Evolutionary conservation across 2,888 invertebrate species (phyloP), one percentile per base, ranked within the genome.

Genomic region (Cryptocheilus praepositus): DNA sequence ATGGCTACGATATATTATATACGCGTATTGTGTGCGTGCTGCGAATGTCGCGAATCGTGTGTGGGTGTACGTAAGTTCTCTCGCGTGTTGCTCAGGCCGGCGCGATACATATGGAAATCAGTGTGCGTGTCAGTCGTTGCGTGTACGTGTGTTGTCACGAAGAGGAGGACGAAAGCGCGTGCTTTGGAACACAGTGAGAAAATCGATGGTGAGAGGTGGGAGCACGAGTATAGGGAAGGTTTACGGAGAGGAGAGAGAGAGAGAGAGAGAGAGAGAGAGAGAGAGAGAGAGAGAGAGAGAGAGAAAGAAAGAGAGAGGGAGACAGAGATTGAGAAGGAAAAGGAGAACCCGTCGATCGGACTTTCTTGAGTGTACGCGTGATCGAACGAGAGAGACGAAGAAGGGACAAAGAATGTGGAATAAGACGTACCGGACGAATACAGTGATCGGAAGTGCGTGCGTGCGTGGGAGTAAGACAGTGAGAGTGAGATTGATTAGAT

Each of bases 401-500:
- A 36, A 36, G 36, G 36, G 36, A 36, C 8, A 36, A 7, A 36
- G 36, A 11, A 36, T 7, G 36, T 36, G 36, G 13, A 36, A 11
- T 36, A 36, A 36, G 36, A 36, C 36, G 36, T 36, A 36, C 4
- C 36, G 36, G 36, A 36, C 36, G 44, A 58, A 54, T 11, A 55
- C 15, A 43, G n/a, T 28, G 18, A 49, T 49, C 4, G 18, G 22
- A 36, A 16, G 28, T 56, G 43, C 15, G 18, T 56, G 43, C 18
- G 55, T 16, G 25, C 18, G 51, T 60, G 43, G 5, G 51, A 28
- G 55, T 55, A 21, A 43, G 15, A 21, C 57, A 22, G 45, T 21
- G 45, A 45, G 21, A 57, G 76, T 79, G 74, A 74, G 63, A 73
- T 73, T 72, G 74, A 72, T 73, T 72, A 74, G 68, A 71, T 74